Percentiles rank a stretch among this genome's conserved stretches.
These are phyloP conservation scores for Drosophila mimica DNA, from an alignment of 2,888 invertebrate species.

Conservation along the genomic window DNA sequence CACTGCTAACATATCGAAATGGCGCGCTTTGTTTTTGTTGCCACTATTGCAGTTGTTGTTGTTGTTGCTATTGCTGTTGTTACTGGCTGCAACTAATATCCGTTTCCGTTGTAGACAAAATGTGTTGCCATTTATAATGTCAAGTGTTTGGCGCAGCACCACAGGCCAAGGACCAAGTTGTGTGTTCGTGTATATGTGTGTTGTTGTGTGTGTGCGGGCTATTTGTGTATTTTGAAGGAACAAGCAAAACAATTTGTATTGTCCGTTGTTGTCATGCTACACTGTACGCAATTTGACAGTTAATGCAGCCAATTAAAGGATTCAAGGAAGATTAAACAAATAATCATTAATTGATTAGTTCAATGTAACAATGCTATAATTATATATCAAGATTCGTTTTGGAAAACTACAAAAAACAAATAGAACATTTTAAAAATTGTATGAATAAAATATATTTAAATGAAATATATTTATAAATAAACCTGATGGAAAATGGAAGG, in stretches of 20 bases:
- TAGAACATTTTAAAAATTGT: not conserved
- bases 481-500: not conserved
- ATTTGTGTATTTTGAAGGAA: conserved; percentile 43
- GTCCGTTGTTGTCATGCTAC: conserved; percentile 30
- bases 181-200: conserved; percentile 3
- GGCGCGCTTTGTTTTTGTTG: conserved; percentile 45
- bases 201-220: conserved; percentile 14
- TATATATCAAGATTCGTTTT: not conserved
- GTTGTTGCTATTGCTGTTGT: conserved; percentile 20
- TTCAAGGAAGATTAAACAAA: not conserved
- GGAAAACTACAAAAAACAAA: no score
- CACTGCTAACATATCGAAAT: conserved; percentile 55
- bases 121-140: conserved; percentile 82
- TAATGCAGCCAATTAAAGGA: conserved; percentile 5
- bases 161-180: conserved; percentile 15
- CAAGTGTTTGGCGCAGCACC: conserved; percentile 66
- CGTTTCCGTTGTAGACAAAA: conserved; percentile 83
- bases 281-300: conserved; percentile 28
- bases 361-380: not conserved
- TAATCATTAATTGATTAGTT: not conserved
- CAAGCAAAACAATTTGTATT: conserved; percentile 61
- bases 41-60: conserved; percentile 19
- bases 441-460: not conserved
- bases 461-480: not conserved
- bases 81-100: conserved; percentile 81